Conservation (phyloP, 1,140 invertebrate genomes). For the Steinernema feltiae region DNA sequence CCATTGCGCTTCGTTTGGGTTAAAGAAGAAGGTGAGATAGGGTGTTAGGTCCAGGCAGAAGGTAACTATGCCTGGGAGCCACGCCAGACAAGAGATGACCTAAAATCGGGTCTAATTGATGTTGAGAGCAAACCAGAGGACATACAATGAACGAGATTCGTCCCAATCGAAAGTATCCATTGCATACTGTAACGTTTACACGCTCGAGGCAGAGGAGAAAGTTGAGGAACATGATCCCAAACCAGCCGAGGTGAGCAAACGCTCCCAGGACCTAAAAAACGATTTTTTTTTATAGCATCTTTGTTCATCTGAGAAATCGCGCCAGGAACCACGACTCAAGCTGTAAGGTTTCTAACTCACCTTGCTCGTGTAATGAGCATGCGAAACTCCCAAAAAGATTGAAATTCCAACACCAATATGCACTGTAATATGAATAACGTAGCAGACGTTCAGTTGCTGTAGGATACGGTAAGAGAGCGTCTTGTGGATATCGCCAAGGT, state of each 20-base stretch:
- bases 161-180: too few relatives aligned
- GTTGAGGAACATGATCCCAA: slow-evolving; percentile 10
- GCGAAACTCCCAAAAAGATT: too few relatives aligned
- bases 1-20: background rate
- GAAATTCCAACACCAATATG: too few relatives aligned
- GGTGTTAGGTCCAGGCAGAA: background rate
- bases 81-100: background rate
- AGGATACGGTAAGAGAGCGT: too few relatives aligned
- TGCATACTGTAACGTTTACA: background rate
- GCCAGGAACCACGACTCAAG: too few relatives aligned
- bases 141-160: background rate
- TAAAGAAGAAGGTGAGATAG: background rate
- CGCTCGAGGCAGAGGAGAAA: background rate
- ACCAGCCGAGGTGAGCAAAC: background rate
- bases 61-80: background rate
- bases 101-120: background rate
- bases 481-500: too few relatives aligned
- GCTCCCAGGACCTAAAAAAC: background rate
- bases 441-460: too few relatives aligned
- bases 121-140: background rate
- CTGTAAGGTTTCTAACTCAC: too few relatives aligned
- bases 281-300: too few relatives aligned
- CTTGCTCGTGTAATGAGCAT: too few relatives aligned
- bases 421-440: too few relatives aligned
- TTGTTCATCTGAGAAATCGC: too few relatives aligned